Percentiles rank a stretch among this genome's conserved stretches.
phyloP scores from a whole-genome alignment of 2,113 vertebrate genomes.

The Anolis carolinensis region DNA sequence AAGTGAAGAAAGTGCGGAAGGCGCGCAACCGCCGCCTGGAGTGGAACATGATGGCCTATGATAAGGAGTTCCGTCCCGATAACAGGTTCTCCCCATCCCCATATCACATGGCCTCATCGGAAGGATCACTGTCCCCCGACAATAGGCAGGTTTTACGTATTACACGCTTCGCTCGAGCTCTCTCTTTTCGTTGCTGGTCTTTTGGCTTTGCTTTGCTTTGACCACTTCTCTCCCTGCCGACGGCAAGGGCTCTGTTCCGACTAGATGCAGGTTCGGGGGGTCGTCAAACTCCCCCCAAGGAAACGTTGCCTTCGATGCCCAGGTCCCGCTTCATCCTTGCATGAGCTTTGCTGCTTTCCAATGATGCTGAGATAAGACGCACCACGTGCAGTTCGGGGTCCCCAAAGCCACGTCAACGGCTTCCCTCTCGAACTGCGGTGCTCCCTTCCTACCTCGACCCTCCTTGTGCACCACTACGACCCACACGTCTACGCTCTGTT shows the following conservation, averaged over 20 bases:
- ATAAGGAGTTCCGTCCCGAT: slow-evolving; percentile 92
- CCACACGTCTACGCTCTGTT: background rate
- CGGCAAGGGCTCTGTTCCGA: background rate
- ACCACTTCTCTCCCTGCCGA: fast-evolving
- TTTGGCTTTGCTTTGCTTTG: background rate
- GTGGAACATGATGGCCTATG: slow-evolving; percentile 93
- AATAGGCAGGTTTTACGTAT: slow-evolving; percentile 84
- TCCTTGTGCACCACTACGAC: background rate
- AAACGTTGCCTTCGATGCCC: too few relatives aligned
- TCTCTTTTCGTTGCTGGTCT: slow-evolving; percentile 41
- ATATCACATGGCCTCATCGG: slow-evolving; percentile 91
- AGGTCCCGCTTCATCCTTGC: background rate
- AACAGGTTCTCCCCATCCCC: slow-evolving; percentile 89
- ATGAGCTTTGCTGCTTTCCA: background rate
- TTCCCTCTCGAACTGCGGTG: background rate
- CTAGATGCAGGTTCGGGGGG: slow-evolving; percentile 4
- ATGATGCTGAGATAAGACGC: fast-evolving
- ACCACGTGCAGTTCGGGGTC: background rate
- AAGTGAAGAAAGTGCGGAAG: slow-evolving; percentile 94
- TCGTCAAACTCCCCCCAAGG: background rate
- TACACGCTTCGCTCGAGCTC: slow-evolving; percentile 31
- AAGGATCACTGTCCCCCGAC: slow-evolving; percentile 92
- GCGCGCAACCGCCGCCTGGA: slow-evolving; percentile 91
- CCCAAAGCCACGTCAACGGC: background rate
- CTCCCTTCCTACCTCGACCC: background rate